Evolutionary conservation across 2,797 vertebrate species (phyloP).

Genomic region (Argyrosomus regius): DNA sequence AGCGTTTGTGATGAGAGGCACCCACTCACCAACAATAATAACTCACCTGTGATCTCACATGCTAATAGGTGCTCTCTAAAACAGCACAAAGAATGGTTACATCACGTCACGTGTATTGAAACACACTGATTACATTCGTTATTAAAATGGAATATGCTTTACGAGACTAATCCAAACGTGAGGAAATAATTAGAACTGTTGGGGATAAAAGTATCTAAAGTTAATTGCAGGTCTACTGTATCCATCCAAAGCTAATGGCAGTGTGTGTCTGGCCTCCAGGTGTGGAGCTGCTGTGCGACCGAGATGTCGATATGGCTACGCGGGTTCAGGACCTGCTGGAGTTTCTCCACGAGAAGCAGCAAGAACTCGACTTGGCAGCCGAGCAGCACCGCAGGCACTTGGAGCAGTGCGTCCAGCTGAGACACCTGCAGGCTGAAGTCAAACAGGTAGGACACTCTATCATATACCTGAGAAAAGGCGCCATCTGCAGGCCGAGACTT

Average conservation of each 20-base stretch:
- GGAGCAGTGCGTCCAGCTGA: slow-evolving; percentile 96
- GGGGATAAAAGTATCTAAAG: neutral
- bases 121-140: slow-evolving; percentile 10
- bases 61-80: slow-evolving; percentile 69
- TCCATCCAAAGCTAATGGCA: neutral
- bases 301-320: slow-evolving; percentile 98
- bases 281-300: slow-evolving; percentile 96
- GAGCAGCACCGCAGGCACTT: slow-evolving; percentile 97
- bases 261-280: slow-evolving; percentile 77
- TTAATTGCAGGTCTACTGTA: neutral
- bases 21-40: slow-evolving; percentile 76
- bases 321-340: slow-evolving; percentile 98
- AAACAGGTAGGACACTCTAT: slow-evolving; percentile 89
- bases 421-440: slow-evolving; percentile 98
- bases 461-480: neutral
- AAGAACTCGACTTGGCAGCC: slow-evolving; percentile 95
- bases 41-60: slow-evolving; percentile 76
- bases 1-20: slow-evolving; percentile 74
- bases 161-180: neutral
- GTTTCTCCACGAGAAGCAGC: slow-evolving; percentile 99
- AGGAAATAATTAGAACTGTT: neutral
- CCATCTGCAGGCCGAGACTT: slow-evolving; percentile 36
- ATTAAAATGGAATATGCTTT: neutral
- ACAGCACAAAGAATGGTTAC: slow-evolving; percentile 55
- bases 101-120: slow-evolving; percentile 56